A percentile compares a stretch with the other conserved stretches of the same genome.
phyloP scores from a whole-genome alignment of 2,888 invertebrate species.

The Macrophya alboannulata region DNA sequence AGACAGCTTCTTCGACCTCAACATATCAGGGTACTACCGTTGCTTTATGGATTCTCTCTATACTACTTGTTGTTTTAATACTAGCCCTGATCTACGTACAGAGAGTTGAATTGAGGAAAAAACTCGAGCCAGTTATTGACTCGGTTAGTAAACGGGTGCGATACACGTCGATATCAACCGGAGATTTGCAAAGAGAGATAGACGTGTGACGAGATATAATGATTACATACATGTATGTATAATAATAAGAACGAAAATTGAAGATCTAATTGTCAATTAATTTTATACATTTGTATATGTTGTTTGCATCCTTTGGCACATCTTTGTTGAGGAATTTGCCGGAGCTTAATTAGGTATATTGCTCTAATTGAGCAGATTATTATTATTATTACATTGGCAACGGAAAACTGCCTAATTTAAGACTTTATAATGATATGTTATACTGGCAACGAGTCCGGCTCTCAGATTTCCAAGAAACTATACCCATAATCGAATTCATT shows the following conservation, averaged over 20 bases:
- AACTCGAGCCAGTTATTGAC: conserved; percentile 84
- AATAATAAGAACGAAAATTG: neutral
- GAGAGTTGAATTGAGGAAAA: conserved; percentile 82
- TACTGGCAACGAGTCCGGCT: neutral
- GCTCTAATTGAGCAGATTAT: too few species aligned
- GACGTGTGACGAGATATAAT: conserved; percentile 67
- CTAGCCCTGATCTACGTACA: conserved; percentile 84
- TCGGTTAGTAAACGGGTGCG: conserved; percentile 87
- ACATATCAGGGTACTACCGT: conserved; percentile 66
- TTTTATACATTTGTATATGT: neutral
- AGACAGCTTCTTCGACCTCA: conserved; percentile 39
- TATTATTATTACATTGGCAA: too few species aligned
- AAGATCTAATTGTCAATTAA: conserved; percentile 5
- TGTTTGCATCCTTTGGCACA: neutral
- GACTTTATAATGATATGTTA: neutral
- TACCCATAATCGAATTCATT: neutral
- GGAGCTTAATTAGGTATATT: too few species aligned
- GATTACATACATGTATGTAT: neutral
- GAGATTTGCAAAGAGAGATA: conserved; percentile 80
- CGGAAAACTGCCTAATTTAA: neutral
- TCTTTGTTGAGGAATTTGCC: too few species aligned
- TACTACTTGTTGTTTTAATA: conserved; percentile 82
- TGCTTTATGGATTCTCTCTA: conserved; percentile 70
- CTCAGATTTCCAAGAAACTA: neutral
- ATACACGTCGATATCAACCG: conserved; percentile 87